Base-by-base conservation (phyloP, 1,140 invertebrate species). In the Scaptomyza graminum region DNA sequence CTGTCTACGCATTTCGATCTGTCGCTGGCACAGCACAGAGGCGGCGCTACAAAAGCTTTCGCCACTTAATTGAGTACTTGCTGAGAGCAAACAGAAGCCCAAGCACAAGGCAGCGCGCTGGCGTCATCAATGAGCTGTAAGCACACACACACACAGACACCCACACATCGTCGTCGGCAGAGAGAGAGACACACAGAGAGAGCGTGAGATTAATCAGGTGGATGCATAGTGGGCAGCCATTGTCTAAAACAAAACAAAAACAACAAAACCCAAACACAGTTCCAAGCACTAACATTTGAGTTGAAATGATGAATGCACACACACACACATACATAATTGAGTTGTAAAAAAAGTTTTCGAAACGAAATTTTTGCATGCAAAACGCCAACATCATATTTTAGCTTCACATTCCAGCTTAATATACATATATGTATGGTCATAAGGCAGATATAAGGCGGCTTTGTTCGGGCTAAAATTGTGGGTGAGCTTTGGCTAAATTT, bases 21-120 rank as follows among this genome's bases (percentile, higher is more conserved):
- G 28, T 28, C 1, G 11, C 28, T 13, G 28, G 44, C 16, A 51
- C 16, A 37, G 44, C 16, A 51, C 16, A 12, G 44, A 51, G 63
- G 1, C 15, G 55, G 46, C 47, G 39, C 41, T 34, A 55, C 51
- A 65, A 65, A 57, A 59, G 37, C 46, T 41, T 59, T 67, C 46
- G 37, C 44, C 64, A 51, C 64, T 55, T 60, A 67, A 59, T 60
- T 67, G 64, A 59, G 55, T 51, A 47, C 39, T 60, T 59, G 63
- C 34, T 34, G 52, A 66, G 63, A 66, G 44, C 46, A 66, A 57
- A 65, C 62, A 65, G 62, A 65, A 65, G 62, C 62, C 57, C 46
- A 57, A 57, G 34, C 37, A 2, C 37, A n/a, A n/a, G n/a, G 46
- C 63, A 15, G 31, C 34, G 46, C 64, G 64, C 47, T 67, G 47